Evolutionary conservation across 2,113 vertebrate genomes (phyloP).

Genomic region (Prionailurus viverrinus): DNA sequence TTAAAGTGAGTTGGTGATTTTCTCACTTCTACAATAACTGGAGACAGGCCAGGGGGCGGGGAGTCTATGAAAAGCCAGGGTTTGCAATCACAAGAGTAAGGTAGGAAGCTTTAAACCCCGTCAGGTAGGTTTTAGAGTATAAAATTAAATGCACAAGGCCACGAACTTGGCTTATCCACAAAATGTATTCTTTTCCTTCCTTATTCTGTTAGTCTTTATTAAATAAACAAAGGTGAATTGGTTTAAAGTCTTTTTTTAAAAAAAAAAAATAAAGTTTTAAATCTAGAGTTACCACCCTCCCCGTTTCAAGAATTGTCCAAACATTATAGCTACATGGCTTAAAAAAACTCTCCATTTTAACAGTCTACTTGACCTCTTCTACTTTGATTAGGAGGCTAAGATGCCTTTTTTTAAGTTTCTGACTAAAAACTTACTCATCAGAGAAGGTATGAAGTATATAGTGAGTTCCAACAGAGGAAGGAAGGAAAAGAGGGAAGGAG

Average conservation of each 20-base stretch:
- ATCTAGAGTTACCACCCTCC: background rate
- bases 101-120: background rate
- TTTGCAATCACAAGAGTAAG: background rate
- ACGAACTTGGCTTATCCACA: constrained; percentile 52
- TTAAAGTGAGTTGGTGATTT: constrained; percentile 40
- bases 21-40: background rate
- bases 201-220: constrained; percentile 45
- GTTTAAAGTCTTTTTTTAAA: background rate
- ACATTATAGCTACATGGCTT: background rate
- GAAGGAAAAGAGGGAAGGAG: too few species aligned
- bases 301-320: background rate
- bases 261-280: constrained; percentile 55
- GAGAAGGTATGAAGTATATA: background rate
- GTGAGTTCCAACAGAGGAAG: background rate
- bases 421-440: background rate
- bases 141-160: background rate
- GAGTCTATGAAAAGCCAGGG: background rate
- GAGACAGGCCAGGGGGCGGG: background rate
- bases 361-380: background rate
- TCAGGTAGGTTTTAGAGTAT: background rate
- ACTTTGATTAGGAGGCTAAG: constrained; percentile 27
- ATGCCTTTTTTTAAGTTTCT: background rate
- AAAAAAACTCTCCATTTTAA: background rate
- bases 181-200: constrained; percentile 50
- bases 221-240: background rate